phyloP scores from a whole-genome alignment of 2,888 invertebrate genomes.

The Brachycybe producta region DNA sequence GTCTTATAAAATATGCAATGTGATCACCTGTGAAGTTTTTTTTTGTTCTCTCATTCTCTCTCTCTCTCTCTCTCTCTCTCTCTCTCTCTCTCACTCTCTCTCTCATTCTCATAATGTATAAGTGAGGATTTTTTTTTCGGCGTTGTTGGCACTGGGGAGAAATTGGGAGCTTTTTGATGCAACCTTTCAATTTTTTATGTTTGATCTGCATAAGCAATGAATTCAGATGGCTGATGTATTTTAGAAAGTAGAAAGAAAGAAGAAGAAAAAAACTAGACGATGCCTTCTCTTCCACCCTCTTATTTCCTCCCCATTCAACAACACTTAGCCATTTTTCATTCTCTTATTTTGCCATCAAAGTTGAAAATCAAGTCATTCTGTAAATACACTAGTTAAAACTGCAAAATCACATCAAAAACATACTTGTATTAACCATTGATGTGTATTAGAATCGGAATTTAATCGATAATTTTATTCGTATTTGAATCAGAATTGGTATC shows the following conservation, averaged over 20 bases:
- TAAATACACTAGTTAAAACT: too few species aligned
- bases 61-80: constrained; percentile 12
- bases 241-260: background rate
- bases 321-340: too few species aligned
- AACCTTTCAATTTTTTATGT: constrained; percentile 16
- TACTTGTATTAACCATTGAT: too few species aligned
- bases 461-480: too few species aligned
- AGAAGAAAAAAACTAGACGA: background rate
- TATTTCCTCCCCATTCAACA: background rate
- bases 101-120: constrained; percentile 18
- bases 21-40: constrained; percentile 11
- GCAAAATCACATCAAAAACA: too few species aligned
- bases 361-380: too few species aligned
- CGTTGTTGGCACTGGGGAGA: too few species aligned
- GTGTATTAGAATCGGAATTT: too few species aligned
- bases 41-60: constrained; percentile 16
- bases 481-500: too few species aligned
- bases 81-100: constrained; percentile 18
- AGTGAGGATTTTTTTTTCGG: constrained; percentile 25
- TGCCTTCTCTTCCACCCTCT: background rate
- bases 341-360: too few species aligned
- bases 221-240: background rate
- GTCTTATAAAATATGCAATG: constrained; percentile 12
- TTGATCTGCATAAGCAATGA: constrained; percentile 17
- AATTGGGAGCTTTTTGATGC: too few species aligned